A percentile compares a stretch with the other conserved stretches of the same genome.
These are phyloP conservation scores for Brenthis daphne DNA, from an alignment of 2,888 invertebrate genomes.

Conservation along the genomic window DNA sequence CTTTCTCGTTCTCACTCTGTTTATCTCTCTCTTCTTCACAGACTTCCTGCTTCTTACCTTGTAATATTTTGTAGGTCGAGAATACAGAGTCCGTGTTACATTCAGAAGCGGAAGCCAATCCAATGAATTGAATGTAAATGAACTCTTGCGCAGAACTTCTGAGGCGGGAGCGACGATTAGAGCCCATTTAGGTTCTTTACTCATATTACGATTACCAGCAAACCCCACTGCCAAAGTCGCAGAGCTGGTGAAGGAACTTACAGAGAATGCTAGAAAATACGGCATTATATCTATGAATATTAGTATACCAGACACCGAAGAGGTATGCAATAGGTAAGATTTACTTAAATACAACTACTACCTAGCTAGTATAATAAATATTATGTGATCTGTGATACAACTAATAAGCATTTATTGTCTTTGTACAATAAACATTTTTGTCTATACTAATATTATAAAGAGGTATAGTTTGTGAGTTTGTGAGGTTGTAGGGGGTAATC, in stretches of 20 bases:
- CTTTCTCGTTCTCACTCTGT: background rate
- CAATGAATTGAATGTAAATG: constrained; percentile 44
- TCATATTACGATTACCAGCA: constrained; percentile 61
- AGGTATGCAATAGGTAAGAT: constrained; percentile 61
- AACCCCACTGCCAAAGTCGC: constrained; percentile 58
- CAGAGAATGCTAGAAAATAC: constrained; percentile 49
- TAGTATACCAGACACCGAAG: constrained; percentile 67
- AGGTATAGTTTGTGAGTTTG: no score
- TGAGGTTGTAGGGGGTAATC: background rate
- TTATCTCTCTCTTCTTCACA: no score
- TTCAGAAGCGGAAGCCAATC: constrained; percentile 48
- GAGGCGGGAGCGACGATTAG: constrained; percentile 57
- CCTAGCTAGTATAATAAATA: no score
- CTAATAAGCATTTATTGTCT: no score
- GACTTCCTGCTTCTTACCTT: no score
- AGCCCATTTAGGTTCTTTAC: constrained; percentile 61
- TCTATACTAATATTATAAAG: background rate
- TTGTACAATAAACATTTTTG: no score
- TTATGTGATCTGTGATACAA: no score
- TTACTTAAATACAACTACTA: background rate
- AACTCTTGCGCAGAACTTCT: constrained; percentile 47
- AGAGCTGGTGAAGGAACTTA: constrained; percentile 53
- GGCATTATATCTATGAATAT: constrained; percentile 60
- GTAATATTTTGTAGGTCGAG: constrained; percentile 42
- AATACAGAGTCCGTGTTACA: constrained; percentile 58